Conservation (phyloP, 2,888 invertebrate genomes). For the Mesorhabditis sp. region DNA sequence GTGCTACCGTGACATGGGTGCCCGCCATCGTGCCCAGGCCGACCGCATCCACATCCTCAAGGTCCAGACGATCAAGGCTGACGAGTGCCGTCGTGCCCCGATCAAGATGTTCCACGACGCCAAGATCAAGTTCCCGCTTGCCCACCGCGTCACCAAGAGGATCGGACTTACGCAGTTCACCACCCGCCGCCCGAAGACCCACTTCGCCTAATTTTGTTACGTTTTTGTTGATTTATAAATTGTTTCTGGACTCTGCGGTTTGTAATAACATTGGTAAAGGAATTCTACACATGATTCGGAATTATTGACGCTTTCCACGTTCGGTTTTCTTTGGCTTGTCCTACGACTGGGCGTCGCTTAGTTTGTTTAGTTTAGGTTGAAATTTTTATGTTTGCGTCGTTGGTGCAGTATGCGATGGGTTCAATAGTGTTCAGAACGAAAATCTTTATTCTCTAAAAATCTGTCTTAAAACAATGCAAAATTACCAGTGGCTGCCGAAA, state of each 20-base stretch:
- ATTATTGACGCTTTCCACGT: too few species aligned
- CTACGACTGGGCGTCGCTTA: too few species aligned
- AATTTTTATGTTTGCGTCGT: too few species aligned
- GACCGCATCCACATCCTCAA: constrained; percentile 96
- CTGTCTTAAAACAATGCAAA: too few species aligned
- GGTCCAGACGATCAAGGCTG: constrained; percentile 76
- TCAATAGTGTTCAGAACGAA: too few species aligned
- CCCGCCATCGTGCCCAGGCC: constrained; percentile 93
- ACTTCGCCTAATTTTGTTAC: constrained; percentile 57
- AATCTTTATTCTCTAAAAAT: too few species aligned
- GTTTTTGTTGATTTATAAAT: constrained; percentile 40
- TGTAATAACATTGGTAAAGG: background rate
- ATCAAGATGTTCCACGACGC: constrained; percentile 97
- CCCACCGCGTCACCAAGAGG: constrained; percentile 65
- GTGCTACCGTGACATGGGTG: constrained; percentile 79
- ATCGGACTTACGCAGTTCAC: constrained; percentile 64
- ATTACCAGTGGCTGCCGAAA: too few species aligned
- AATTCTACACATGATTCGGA: background rate
- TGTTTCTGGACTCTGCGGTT: constrained; percentile 17
- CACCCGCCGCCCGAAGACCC: constrained; percentile 63
- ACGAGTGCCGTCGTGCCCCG: constrained; percentile 84
- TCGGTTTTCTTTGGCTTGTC: too few species aligned
- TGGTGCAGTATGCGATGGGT: too few species aligned
- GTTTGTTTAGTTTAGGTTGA: too few species aligned
- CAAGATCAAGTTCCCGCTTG: constrained; percentile 91